Conservation (phyloP, 2,888 invertebrate genomes). For the Hirtodrosophila confusa region DNA sequence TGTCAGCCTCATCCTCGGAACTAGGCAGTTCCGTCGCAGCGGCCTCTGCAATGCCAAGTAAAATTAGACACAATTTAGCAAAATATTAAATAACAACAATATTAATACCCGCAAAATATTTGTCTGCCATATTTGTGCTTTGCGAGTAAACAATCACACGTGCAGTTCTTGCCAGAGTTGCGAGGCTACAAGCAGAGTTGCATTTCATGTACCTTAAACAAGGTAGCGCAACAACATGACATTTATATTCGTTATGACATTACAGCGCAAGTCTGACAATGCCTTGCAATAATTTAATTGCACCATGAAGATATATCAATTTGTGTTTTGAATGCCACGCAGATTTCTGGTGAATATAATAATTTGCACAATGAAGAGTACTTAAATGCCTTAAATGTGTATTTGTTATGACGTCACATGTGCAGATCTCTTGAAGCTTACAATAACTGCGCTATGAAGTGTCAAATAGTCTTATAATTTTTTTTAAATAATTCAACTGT, state of each 20-base stretch:
- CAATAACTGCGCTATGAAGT: too few relatives aligned
- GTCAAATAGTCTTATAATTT: too few relatives aligned
- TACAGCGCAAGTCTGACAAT: not conserved
- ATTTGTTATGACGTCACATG: conserved; percentile 18
- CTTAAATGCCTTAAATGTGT: too few relatives aligned
- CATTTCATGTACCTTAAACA: not conserved
- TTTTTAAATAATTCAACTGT: too few relatives aligned
- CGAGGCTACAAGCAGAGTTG: conserved; percentile 10
- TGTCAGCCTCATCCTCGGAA: conserved; percentile 73
- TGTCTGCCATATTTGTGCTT: conserved; percentile 51
- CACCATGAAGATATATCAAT: too few relatives aligned
- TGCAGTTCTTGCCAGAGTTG: conserved; percentile 16
- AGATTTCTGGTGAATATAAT: too few relatives aligned
- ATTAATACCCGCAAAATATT: conserved; percentile 43
- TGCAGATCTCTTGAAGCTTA: not conserved
- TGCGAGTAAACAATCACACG: conserved; percentile 20
- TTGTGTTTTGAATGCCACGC: too few relatives aligned
- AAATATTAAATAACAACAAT: not conserved
- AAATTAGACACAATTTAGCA: too few relatives aligned
- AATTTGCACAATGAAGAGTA: too few relatives aligned
- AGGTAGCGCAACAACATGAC: conserved; percentile 1
- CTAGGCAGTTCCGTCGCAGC: conserved; percentile 29
- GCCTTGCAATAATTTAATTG: too few relatives aligned
- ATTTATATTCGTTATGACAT: too few relatives aligned
- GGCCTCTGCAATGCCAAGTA: conserved; percentile 39